Evolutionary conservation across 1,140 invertebrate species (phyloP), one percentile per base, ranked within the genome.

Genomic region (Aphelinus certus): DNA sequence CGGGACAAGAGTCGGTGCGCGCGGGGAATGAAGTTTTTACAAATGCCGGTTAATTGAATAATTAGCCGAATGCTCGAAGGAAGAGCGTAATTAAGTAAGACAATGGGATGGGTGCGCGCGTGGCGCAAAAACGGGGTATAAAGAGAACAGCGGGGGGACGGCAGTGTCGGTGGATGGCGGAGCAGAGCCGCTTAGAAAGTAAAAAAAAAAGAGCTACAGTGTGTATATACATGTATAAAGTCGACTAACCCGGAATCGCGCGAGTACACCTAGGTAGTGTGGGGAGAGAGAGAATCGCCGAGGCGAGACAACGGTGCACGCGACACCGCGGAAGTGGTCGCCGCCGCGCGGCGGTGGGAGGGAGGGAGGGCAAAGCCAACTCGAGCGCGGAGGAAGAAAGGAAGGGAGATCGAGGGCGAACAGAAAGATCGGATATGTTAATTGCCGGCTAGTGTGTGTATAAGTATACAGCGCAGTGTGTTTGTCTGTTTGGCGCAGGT

Each of bases 361-460:
- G 7, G 1, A 26, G 2, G 9, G 7, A 7, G 7, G 6, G 61
- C 26, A 26, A 26, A 26, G 26, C 26, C 26, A 26, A 26, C 26
- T 26, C 26, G 26, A 26, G 26, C 26, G 26, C 26, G 26, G 26
- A 26, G 26, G 26, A 26, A 26, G 26, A 26, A 26, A n/a, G 61
- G 43, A 46, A n/a, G 26, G 62, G 43, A 10, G 4, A 48, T 10
- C 45, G 46, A 48, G 46, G 26, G 26, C 47, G 43, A 5, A 5
- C 26, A n/a, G 49, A 63, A 63, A 49, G 62, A 63, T 63, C 46
- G 7, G 62, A 63, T 63, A 63, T 63, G 62, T 63, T 63, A 63
- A 63, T 63, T 48, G 2, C 3, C 9, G 7, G 3, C 9, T 10
- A 5, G 26, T 48, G 2, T 48, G 49, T 26, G 6, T 2, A 7